These are phyloP conservation scores for Tyto alba DNA, from an alignment of 2,113 vertebrate species.

Conservation along the genomic window DNA sequence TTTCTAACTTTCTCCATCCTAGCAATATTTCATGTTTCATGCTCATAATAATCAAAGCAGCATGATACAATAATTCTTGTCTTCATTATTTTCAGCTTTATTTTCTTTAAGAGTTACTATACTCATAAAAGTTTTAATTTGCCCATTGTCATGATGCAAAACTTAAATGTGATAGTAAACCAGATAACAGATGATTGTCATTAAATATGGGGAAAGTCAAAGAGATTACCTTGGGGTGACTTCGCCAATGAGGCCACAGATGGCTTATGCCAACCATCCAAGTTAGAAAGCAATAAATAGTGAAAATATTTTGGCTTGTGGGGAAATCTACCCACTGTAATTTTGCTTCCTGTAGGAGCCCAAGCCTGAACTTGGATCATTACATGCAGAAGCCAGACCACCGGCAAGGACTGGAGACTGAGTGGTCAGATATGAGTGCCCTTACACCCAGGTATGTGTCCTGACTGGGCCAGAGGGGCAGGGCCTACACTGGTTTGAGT, in stretches of 20 bases:
- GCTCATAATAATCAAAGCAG: background rate
- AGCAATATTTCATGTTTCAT: background rate
- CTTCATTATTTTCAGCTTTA: background rate
- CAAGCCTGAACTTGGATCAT: background rate
- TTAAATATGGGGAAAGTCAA: background rate
- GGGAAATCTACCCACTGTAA: background rate
- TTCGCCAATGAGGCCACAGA: background rate
- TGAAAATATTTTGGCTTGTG: background rate
- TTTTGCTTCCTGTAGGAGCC: background rate
- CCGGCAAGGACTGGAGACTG: background rate
- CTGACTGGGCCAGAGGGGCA: background rate
- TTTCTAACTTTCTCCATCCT: background rate
- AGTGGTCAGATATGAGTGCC: background rate
- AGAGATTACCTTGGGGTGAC: background rate
- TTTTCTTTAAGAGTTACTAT: background rate
- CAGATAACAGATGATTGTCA: background rate
- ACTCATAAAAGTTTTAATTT: background rate
- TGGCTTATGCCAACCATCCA: background rate
- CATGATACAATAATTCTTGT: background rate
- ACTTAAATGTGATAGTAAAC: background rate
- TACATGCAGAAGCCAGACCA: background rate
- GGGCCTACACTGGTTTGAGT: background rate
- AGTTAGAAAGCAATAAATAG: background rate
- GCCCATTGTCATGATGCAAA: rapidly evolving
- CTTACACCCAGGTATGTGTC: too few species aligned